A percentile compares a stretch with the other conserved stretches of the same genome.
Conservation (phyloP, 2,888 invertebrate genomes). For the Volucella bombylans region DNA sequence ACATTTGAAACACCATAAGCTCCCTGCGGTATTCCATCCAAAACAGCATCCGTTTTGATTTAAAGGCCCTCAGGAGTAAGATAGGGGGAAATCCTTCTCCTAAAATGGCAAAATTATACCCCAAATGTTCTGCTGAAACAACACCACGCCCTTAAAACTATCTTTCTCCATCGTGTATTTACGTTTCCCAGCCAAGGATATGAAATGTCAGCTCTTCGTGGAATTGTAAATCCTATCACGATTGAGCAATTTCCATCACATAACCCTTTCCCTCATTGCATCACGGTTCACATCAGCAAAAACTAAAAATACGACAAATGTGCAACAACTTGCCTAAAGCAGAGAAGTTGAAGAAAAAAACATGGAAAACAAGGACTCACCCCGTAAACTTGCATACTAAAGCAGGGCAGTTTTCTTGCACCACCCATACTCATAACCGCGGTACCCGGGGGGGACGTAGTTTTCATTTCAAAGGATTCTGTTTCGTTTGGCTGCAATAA, state of each 20-base stretch:
- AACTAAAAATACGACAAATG: constrained; percentile 37
- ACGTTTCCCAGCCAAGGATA: constrained; percentile 35
- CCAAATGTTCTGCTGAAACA: constrained; percentile 52
- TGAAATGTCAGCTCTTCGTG: constrained; percentile 43
- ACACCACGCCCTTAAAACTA: constrained; percentile 47
- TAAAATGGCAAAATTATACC: constrained; percentile 50
- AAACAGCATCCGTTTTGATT: constrained; percentile 40
- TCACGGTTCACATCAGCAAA: constrained; percentile 17
- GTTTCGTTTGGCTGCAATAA: constrained; percentile 2
- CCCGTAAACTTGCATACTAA: no score
- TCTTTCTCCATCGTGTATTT: neutral
- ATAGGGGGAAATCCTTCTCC: constrained; percentile 25
- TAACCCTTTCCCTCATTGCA: constrained; percentile 15
- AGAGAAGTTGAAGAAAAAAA: neutral
- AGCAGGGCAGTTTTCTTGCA: no score
- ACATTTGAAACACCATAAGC: no score
- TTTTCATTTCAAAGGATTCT: constrained; percentile 21
- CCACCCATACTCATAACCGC: no score
- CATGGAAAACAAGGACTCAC: no score
- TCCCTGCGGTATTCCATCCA: constrained; percentile 1
- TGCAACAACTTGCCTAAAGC: constrained; percentile 50
- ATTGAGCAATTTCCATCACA: constrained; percentile 62
- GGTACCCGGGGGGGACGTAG: neutral
- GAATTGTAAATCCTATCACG: constrained; percentile 66
- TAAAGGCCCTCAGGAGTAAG: constrained; percentile 1